Evolutionary conservation across 2,888 invertebrate species (phyloP).

Genomic region (Muscina levida): DNA sequence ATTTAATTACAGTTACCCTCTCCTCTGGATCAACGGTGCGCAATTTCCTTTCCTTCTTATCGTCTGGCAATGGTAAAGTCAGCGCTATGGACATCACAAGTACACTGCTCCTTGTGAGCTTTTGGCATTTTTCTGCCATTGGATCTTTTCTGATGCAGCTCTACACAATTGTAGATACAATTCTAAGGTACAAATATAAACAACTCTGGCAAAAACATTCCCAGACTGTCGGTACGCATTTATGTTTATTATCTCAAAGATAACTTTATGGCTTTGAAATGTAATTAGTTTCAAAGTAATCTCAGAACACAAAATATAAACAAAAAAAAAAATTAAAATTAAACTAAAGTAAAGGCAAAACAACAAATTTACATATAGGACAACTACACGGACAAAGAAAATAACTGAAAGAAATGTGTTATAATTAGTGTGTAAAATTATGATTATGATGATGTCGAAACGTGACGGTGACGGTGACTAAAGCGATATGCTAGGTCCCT

Average conservation of each 20-base stretch:
- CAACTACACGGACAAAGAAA: too few species aligned
- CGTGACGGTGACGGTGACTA: background rate
- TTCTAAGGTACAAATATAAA: constrained; percentile 55
- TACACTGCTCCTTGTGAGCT: constrained; percentile 56
- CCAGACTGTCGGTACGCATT: constrained; percentile 59
- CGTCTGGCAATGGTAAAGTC: constrained; percentile 67
- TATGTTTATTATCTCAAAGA: constrained; percentile 64
- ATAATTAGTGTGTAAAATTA: constrained; percentile 54
- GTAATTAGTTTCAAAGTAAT: constrained; percentile 26
- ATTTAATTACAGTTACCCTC: constrained; percentile 73
- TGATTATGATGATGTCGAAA: constrained; percentile 34
- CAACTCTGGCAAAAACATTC: constrained; percentile 50
- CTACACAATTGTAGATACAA: constrained; percentile 34
- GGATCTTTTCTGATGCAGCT: constrained; percentile 55
- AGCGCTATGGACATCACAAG: constrained; percentile 51
- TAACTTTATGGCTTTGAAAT: constrained; percentile 63
- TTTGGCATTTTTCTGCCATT: constrained; percentile 47
- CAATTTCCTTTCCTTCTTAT: constrained; percentile 76
- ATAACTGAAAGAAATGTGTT: constrained; percentile 48
- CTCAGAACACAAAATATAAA: constrained; percentile 14
- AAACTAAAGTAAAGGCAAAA: constrained; percentile 1
- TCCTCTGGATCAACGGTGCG: constrained; percentile 76
- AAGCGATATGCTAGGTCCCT: background rate
- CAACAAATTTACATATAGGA: constrained; percentile 25
- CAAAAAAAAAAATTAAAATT: constrained; percentile 7